Evolutionary conservation across 2,888 invertebrate genomes (phyloP).

Genomic region (Parapristionchus giblindavisi): DNA sequence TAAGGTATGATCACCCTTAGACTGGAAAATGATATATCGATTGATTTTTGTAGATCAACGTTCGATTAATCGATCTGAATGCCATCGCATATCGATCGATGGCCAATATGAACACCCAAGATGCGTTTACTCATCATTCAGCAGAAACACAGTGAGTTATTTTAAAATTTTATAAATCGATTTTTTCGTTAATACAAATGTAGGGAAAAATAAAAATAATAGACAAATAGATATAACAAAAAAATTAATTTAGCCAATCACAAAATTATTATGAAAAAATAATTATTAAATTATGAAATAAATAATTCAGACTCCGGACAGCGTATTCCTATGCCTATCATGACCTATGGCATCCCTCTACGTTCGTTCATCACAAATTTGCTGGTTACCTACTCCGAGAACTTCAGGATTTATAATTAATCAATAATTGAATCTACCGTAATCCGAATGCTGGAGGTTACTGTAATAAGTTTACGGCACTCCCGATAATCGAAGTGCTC

Average conservation of each 20-base stretch:
- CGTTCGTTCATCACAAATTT: slow-evolving; percentile 59
- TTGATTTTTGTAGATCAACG: slow-evolving; percentile 36
- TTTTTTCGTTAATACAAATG: background rate
- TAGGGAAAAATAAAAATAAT: background rate
- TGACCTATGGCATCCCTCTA: slow-evolving; percentile 63
- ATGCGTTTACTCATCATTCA: slow-evolving; percentile 60
- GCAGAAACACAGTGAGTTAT: slow-evolving; percentile 51
- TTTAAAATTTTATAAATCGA: background rate
- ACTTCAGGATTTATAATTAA: slow-evolving; percentile 53
- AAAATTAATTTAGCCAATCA: background rate
- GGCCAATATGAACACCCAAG: slow-evolving; percentile 57
- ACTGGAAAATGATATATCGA: slow-evolving; percentile 2
- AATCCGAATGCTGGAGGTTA: background rate
- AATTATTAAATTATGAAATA: background rate
- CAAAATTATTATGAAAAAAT: background rate
- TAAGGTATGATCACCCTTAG: slow-evolving; percentile 20
- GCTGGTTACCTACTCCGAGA: slow-evolving; percentile 56
- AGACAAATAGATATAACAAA: background rate
- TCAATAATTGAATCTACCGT: background rate
- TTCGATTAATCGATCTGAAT: slow-evolving; percentile 56
- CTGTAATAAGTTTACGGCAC: too few relatives aligned
- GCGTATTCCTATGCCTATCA: slow-evolving; percentile 57
- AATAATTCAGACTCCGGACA: slow-evolving; percentile 48
- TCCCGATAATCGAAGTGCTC: too few relatives aligned
- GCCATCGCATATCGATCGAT: slow-evolving; percentile 54